Conservation (phyloP, 92 coral and sea anemone species). For the Zoanthus gigantus region DNA sequence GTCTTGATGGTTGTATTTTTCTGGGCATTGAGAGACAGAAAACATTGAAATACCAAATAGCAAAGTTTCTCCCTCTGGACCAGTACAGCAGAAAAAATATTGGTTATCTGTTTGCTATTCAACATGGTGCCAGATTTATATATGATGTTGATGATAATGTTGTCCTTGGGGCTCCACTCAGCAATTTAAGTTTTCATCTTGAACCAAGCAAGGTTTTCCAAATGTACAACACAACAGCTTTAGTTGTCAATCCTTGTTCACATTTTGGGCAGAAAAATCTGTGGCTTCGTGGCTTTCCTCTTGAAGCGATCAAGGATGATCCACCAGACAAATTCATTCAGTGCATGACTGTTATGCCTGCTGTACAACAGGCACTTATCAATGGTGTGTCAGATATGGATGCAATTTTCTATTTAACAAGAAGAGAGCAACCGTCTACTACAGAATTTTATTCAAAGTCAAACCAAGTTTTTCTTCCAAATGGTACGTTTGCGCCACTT, state of each 20-base stretch:
- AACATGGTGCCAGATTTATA: conserved; percentile 31
- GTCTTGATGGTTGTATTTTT: conserved; percentile 39
- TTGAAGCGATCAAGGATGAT: conserved; percentile 7
- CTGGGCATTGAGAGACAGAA: conserved; percentile 26
- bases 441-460: background rate
- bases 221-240: conserved; percentile 23
- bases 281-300: conserved; percentile 38
- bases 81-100: conserved; percentile 44
- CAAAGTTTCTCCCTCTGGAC: conserved; percentile 24
- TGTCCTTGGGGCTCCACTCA: background rate
- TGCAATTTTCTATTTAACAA: conserved; percentile 12
- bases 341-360: background rate
- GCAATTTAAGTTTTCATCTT: conserved; percentile 29
- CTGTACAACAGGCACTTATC: conserved; percentile 28
- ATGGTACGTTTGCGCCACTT: conserved; percentile 30
- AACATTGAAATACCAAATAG: conserved; percentile 17
- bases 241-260: conserved; percentile 14
- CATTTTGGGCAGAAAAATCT: conserved; percentile 27
- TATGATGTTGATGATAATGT: conserved; percentile 29
- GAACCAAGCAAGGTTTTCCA: background rate
- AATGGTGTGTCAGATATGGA: conserved; percentile 29
- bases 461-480: conserved; percentile 14
- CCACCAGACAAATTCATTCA: background rate
- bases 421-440: conserved; percentile 1
- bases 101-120: conserved; percentile 40